A percentile compares a stretch with the other conserved stretches of the same genome.
Evolutionary conservation across 2,888 invertebrate species (phyloP).

Genomic region (Aporophyla nigra): DNA sequence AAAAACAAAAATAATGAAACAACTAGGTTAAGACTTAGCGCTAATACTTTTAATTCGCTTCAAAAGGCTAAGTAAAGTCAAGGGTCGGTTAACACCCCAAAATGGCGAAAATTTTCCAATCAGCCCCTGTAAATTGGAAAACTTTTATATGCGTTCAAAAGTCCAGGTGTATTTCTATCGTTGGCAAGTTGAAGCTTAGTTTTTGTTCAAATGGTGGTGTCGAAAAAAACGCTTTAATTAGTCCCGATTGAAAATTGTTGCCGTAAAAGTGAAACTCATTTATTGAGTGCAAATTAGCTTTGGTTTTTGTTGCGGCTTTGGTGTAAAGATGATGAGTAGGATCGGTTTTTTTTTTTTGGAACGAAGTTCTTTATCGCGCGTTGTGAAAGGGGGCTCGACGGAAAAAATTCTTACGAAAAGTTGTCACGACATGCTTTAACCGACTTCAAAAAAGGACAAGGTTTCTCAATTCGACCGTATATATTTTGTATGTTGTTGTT

Average conservation of each 20-base stretch:
- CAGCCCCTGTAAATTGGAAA: conserved; percentile 90
- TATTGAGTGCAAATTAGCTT: conserved; percentile 60
- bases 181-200: conserved; percentile 77
- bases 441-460: too few relatives aligned
- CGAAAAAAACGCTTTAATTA: conserved; percentile 85
- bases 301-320: conserved; percentile 47
- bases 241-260: conserved; percentile 75
- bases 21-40: conserved; percentile 61
- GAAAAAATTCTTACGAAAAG: too few relatives aligned
- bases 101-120: conserved; percentile 90
- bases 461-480: too few relatives aligned
- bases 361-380: too few relatives aligned
- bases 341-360: background rate
- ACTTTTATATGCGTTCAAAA: conserved; percentile 90
- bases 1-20: conserved; percentile 25
- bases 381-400: too few relatives aligned
- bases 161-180: conserved; percentile 90
- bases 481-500: too few relatives aligned
- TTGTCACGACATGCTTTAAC: too few relatives aligned
- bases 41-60: conserved; percentile 81
- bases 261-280: conserved; percentile 71
- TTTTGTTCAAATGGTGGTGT: conserved; percentile 82
- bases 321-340: conserved; percentile 18
- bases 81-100: conserved; percentile 89
- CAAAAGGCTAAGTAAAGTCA: conserved; percentile 84